A percentile compares a stretch with the other conserved stretches of the same genome.
These are phyloP conservation scores for Timema podura DNA, from an alignment of 2,888 invertebrate species.

Conservation along the genomic window DNA sequence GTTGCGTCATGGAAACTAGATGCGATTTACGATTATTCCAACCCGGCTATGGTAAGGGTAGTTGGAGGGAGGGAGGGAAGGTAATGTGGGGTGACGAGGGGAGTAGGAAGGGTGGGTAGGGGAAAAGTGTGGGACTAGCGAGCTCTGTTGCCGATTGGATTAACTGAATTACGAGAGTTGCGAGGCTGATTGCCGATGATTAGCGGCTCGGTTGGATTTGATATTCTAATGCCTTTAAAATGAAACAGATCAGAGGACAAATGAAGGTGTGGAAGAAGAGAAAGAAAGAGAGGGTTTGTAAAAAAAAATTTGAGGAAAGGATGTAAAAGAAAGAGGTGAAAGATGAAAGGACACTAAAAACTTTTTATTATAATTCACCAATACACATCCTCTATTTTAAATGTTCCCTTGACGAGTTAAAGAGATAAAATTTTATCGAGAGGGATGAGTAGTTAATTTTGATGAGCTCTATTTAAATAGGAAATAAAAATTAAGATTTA, in stretches of 20 bases:
- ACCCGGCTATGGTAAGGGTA: background rate
- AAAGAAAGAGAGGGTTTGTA: background rate
- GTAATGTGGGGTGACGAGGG: too few species aligned
- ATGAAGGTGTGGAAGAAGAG: constrained; percentile 1
- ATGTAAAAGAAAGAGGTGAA: background rate
- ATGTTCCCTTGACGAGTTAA: background rate
- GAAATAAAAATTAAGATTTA: too few species aligned
- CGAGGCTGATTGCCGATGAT: constrained; percentile 24
- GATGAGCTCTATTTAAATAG: too few species aligned
- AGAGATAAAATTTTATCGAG: too few species aligned
- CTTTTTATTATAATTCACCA: background rate
- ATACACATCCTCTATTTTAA: background rate
- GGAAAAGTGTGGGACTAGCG: too few species aligned
- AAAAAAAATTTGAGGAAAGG: background rate
- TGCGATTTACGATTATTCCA: constrained; percentile 9
- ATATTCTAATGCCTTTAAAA: constrained; percentile 25
- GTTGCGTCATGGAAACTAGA: background rate
- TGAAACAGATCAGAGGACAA: constrained; percentile 21
- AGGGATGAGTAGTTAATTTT: too few species aligned
- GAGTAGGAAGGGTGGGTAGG: too few species aligned
- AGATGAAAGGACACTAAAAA: too few species aligned
- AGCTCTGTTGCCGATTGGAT: constrained; percentile 12
- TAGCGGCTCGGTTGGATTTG: constrained; percentile 18
- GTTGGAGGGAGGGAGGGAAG: too few species aligned
- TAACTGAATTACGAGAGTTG: constrained; percentile 23